A percentile compares a stretch with the other conserved stretches of the same genome.
These are phyloP conservation scores for Drosophila bipectinata DNA, from an alignment of 1,140 invertebrate species.

Conservation along the genomic window DNA sequence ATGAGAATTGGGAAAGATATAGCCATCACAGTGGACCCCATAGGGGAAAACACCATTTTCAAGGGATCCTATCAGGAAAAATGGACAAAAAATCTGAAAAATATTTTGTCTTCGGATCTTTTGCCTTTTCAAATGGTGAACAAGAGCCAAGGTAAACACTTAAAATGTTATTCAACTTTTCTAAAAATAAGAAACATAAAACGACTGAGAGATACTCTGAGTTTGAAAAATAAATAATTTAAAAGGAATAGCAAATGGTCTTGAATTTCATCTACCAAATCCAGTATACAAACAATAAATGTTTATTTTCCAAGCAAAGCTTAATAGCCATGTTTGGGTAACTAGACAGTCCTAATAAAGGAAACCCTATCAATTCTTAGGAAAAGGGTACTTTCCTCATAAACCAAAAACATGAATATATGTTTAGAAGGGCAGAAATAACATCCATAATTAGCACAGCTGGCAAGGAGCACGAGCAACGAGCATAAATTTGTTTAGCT, in stretches of 20 bases:
- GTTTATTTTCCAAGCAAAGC: not conserved
- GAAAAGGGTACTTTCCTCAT: slow-evolving; percentile 2
- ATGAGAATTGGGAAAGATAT: no score
- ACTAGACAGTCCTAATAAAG: not conserved
- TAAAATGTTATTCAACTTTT: slow-evolving; percentile 7
- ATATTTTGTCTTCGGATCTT: no score
- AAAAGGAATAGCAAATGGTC: no score
- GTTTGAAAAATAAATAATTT: no score
- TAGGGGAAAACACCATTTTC: no score
- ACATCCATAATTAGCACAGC: slow-evolving; percentile 61
- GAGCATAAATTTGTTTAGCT: slow-evolving; percentile 53
- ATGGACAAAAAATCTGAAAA: no score
- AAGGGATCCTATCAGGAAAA: no score
- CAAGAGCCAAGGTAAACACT: not conserved
- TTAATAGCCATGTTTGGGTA: not conserved
- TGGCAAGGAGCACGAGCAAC: not conserved
- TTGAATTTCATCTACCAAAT: not conserved
- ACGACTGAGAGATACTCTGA: not conserved
- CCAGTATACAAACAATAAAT: not conserved
- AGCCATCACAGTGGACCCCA: no score
- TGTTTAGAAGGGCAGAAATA: slow-evolving; percentile 28
- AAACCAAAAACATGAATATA: slow-evolving; percentile 27
- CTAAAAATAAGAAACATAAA: no score
- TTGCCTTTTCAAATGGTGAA: slow-evolving; percentile 1
- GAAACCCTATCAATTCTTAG: slow-evolving; percentile 6